phyloP scores from a whole-genome alignment of 2,113 vertebrate species.

The Passer montanus region DNA sequence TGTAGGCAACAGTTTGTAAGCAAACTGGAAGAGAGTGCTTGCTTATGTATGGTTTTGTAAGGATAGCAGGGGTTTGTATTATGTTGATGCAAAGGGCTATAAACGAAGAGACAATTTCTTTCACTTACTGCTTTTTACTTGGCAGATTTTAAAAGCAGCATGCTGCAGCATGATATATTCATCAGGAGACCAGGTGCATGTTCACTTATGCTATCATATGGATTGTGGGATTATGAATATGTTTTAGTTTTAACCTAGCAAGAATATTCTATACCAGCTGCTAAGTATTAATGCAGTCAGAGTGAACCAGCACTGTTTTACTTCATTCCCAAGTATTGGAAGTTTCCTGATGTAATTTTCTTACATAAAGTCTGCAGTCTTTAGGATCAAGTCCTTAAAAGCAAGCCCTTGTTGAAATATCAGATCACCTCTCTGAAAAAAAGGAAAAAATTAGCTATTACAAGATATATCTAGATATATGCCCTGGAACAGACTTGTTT shows the following conservation, averaged over 20 bases:
- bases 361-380: neutral
- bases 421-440: neutral
- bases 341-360: neutral
- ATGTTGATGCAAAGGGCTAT: neutral
- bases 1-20: neutral
- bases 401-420: neutral
- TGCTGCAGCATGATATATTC: neutral
- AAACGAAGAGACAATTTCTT: neutral
- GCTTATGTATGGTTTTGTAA: neutral
- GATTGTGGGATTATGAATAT: neutral
- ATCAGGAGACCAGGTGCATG: neutral
- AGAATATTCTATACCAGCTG: neutral
- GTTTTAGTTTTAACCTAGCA: neutral
- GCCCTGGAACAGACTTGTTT: neutral
- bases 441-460: neutral
- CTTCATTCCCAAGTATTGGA: neutral
- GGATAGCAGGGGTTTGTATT: neutral
- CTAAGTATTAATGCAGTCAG: neutral
- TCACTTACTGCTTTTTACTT: neutral
- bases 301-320: neutral
- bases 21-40: neutral
- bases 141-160: neutral
- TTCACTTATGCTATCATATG: neutral
- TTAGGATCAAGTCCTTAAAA: neutral
- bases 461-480: neutral